A percentile compares a stretch with the other conserved stretches of the same genome.
Evolutionary conservation across 2,113 vertebrate genomes (phyloP).

Genomic region (Tinamus guttatus): DNA sequence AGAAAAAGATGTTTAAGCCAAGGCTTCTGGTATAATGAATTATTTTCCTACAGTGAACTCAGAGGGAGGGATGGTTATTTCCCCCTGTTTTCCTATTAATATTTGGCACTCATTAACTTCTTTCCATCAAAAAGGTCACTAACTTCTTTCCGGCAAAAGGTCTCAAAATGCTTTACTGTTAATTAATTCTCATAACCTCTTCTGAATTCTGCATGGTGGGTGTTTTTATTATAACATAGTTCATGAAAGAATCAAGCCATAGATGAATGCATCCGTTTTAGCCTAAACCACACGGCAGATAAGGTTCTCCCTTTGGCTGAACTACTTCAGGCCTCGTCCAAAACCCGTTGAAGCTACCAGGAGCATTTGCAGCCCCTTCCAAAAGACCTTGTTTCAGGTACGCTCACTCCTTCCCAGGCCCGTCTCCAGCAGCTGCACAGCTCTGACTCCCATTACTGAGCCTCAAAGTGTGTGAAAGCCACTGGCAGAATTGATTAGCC

Average conservation of each 20-base stretch:
- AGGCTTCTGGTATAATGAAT: neutral
- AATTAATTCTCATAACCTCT: neutral
- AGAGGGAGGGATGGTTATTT: neutral
- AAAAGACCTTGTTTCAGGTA: neutral
- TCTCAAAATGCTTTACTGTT: neutral
- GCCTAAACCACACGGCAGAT: neutral
- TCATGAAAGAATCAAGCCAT: neutral
- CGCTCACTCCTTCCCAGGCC: neutral
- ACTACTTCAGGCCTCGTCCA: neutral
- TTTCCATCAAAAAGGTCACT: neutral
- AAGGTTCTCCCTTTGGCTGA: neutral
- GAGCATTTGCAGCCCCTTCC: neutral
- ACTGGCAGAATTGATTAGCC: constrained; percentile 31
- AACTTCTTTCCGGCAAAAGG: neutral
- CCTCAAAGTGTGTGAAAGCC: neutral
- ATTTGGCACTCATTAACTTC: neutral
- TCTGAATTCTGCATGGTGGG: neutral
- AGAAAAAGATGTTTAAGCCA: neutral
- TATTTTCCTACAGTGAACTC: neutral
- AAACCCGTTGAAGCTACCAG: neutral
- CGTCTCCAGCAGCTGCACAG: neutral
- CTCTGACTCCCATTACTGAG: neutral
- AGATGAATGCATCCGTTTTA: neutral
- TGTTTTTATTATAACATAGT: neutral
- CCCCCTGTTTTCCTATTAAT: neutral